Evolutionary conservation across 2,113 vertebrate species (phyloP).

Genomic region (Anhinga rufa): DNA sequence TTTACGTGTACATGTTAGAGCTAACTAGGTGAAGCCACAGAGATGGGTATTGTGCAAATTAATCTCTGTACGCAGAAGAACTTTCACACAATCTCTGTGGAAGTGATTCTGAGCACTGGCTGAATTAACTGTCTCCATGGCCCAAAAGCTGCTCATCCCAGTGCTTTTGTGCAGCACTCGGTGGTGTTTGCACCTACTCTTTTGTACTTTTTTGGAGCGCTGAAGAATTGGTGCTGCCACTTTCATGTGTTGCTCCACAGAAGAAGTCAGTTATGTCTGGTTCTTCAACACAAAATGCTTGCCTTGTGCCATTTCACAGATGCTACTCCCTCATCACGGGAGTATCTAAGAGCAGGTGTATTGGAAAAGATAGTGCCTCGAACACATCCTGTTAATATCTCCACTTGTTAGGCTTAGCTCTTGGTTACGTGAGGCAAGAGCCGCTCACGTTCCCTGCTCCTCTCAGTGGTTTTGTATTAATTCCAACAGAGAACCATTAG

Average conservation of each 20-base stretch:
- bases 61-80: background rate
- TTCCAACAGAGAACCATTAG: background rate
- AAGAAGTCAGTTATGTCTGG: background rate
- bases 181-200: background rate
- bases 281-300: background rate
- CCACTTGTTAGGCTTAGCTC: background rate
- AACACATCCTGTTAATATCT: background rate
- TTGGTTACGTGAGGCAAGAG: background rate
- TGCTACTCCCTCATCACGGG: rapidly evolving
- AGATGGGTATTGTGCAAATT: background rate
- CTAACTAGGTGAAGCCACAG: background rate
- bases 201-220: background rate
- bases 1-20: background rate
- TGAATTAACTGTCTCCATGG: background rate
- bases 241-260: background rate
- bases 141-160: background rate
- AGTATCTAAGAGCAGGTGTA: background rate
- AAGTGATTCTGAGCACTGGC: background rate
- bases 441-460: background rate
- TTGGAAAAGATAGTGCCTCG: background rate
- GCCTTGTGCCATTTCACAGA: background rate
- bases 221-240: background rate
- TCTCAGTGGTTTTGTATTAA: background rate
- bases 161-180: background rate
- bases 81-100: background rate